These are phyloP conservation scores for Metopia argyrocephala DNA, from an alignment of 2,888 invertebrate genomes.

Conservation along the genomic window DNA sequence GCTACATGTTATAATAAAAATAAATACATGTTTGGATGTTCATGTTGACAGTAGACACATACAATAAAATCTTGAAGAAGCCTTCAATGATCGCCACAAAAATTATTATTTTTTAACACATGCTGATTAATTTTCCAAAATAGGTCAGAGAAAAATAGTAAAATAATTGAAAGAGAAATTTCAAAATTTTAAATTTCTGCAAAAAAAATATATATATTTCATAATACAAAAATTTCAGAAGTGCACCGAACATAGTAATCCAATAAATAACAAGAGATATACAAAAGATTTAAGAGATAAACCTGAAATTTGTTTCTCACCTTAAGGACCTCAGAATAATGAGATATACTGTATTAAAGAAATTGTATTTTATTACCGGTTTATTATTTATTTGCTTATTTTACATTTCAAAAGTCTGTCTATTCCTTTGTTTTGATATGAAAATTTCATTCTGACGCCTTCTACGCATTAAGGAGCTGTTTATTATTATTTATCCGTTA, in stretches of 20 bases:
- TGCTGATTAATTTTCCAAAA: constrained; percentile 18
- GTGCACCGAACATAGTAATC: background rate
- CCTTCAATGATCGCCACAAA: constrained; percentile 32
- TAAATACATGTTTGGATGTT: constrained; percentile 42
- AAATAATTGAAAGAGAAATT: constrained; percentile 52
- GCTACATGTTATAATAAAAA: constrained; percentile 48
- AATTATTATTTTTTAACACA: constrained; percentile 13
- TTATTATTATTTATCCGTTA: background rate
- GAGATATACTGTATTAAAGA: background rate
- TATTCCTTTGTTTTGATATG: background rate
- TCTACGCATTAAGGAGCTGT: too few species aligned
- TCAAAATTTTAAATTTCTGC: constrained; percentile 34
- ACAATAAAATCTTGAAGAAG: constrained; percentile 35
- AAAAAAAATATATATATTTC: background rate
- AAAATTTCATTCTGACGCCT: background rate
- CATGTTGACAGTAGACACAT: constrained; percentile 30
- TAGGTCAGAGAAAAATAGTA: constrained; percentile 34
- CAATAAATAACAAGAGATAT: background rate
- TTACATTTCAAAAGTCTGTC: background rate
- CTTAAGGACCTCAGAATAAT: background rate
- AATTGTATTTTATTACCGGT: background rate
- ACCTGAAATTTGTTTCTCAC: background rate
- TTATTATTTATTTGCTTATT: background rate
- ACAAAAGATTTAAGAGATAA: constrained; percentile 1
- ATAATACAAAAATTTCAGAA: background rate